Evolutionary conservation across 2,797 vertebrate genomes (phyloP).

Genomic region (Euthynnus affinis): DNA sequence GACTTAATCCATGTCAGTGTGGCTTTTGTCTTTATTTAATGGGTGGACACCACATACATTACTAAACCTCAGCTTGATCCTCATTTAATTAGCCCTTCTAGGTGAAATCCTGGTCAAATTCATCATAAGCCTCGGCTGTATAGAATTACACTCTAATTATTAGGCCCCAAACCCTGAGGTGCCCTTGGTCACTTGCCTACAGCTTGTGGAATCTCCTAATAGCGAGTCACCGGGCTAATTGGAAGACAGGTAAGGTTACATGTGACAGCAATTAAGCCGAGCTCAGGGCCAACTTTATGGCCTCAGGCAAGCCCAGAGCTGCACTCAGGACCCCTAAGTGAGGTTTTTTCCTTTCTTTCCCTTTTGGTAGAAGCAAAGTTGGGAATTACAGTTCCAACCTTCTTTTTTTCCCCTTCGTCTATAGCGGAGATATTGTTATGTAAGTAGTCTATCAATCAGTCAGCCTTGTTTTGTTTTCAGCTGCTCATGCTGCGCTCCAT

Average conservation of each 20-base stretch:
- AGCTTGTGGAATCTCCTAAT: conserved; percentile 84
- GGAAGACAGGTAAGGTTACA: conserved; percentile 89
- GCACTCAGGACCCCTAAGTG: conserved; percentile 55
- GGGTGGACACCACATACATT: conserved; percentile 44
- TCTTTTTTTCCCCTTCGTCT: neutral
- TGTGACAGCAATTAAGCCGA: conserved; percentile 88
- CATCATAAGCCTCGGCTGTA: conserved; percentile 72
- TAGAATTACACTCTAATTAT: conserved; percentile 86
- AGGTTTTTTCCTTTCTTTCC: conserved; percentile 55
- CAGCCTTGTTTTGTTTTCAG: neutral
- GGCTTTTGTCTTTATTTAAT: conserved; percentile 30
- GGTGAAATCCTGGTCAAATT: conserved; percentile 61
- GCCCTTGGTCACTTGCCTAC: conserved; percentile 72
- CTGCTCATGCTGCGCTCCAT: neutral
- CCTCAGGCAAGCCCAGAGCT: conserved; percentile 72
- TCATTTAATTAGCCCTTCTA: conserved; percentile 68
- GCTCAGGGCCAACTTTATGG: conserved; percentile 80
- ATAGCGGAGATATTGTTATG: neutral
- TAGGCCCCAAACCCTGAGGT: conserved; percentile 71
- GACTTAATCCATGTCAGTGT: neutral
- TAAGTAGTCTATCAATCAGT: neutral
- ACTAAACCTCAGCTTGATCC: conserved; percentile 61
- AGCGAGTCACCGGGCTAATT: conserved; percentile 86
- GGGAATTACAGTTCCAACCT: neutral
- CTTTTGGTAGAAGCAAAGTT: conserved; percentile 16